Evolutionary conservation across 2,797 vertebrate genomes (phyloP), one percentile per base, ranked within the genome.

Genomic region (Gallinago stenura): DNA sequence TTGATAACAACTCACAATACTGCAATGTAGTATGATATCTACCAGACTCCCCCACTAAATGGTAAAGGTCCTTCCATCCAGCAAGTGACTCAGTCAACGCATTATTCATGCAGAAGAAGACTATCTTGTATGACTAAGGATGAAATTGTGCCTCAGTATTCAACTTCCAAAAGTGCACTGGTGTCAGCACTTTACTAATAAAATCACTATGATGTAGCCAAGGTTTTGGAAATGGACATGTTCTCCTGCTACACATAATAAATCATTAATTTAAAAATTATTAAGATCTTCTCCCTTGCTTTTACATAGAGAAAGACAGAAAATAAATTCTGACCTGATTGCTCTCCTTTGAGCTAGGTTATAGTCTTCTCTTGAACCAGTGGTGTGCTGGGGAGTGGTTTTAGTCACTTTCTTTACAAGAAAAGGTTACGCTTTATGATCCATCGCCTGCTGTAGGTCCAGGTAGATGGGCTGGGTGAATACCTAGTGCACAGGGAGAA

Each of bases 171-270:
- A 66, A 1, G 1, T 16, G 2, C 8, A 71, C 8, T 26, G 19
- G 2, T 24, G 5, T 50, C 76, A 76, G 4, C 26, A 65, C 76
- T 95, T 68, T 69, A 17, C 15, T 62, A 43, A 50, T 33, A 69
- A 78, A 71, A 30, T 1, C 13, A 28, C 7, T 20, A 41, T 64
- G 41, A 69, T 35, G 5, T 41, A 51, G 35, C 6, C 13, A 46
- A 65, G 30, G 8, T 54, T 35, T 35, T 35, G 12, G 12, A 58
- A 83, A 54, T 3, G 0, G 7, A 28, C 1, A 0, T 45, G 4
- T 58, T 75, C 77, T 66, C 9, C 66, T 71, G 10, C 12, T 37
- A 30, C 20, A 33, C 3, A 1, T n/a, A 77, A 65, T 19, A 57
- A 75, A 78, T 24, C 2, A 41, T 31, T 58, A 11, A 2, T 76